These are phyloP conservation scores for Bathynomus jamesi DNA, from an alignment of 1,140 invertebrate genomes.

Conservation along the genomic window DNA sequence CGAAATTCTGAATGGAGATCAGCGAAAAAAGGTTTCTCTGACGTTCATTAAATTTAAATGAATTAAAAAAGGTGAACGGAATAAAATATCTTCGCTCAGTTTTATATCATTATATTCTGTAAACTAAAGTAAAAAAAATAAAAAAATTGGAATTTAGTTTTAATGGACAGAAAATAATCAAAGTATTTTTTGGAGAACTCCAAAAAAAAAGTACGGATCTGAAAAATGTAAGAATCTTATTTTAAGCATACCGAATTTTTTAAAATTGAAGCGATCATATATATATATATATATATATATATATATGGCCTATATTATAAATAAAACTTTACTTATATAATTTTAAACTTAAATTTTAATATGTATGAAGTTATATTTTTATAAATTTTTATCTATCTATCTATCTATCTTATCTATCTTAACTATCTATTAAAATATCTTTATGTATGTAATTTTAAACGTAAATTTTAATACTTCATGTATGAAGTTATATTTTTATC, in stretches of 20 bases:
- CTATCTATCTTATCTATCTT: background rate
- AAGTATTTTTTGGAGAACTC: background rate
- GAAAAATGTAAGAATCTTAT: no score
- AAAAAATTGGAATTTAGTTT: no score
- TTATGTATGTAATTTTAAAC: background rate
- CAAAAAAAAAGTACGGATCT: no score
- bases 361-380: background rate
- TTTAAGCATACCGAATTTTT: no score
- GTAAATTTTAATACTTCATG: background rate
- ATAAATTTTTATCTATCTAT: background rate
- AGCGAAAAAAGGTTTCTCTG: background rate
- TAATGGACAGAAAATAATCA: background rate
- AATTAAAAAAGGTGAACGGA: background rate
- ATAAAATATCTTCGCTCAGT: background rate
- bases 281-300: slow-evolving; percentile 4
- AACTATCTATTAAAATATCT: background rate
- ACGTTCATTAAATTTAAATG: background rate
- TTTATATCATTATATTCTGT: slow-evolving; percentile 1
- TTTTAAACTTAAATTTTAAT: background rate
- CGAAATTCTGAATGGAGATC: background rate
- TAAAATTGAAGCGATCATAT: no score
- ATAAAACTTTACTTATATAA: background rate
- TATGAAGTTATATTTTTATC: slow-evolving; percentile 1
- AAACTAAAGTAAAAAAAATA: background rate
- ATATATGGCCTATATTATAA: background rate